These are phyloP conservation scores for Agonopterix subpropinquella DNA, from an alignment of 2,888 invertebrate genomes.

Conservation along the genomic window DNA sequence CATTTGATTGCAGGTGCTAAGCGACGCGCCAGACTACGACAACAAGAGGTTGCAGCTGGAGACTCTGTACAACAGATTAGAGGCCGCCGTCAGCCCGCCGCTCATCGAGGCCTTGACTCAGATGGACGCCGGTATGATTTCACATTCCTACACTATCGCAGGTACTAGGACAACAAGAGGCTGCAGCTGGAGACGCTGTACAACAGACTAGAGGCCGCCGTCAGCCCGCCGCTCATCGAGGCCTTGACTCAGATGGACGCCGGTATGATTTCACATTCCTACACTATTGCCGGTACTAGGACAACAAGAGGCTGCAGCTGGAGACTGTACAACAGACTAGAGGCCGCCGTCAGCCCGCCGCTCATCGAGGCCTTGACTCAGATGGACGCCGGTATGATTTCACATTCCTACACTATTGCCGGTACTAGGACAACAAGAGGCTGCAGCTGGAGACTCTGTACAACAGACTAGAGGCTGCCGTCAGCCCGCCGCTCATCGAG, in stretches of 20 bases:
- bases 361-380: constrained; percentile 89
- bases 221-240: constrained; percentile 90
- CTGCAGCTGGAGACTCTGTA: constrained; percentile 93
- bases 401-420: constrained; percentile 16
- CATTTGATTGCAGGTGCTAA: constrained; percentile 36
- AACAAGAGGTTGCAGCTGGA: constrained; percentile 87
- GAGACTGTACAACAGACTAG: constrained; percentile 80
- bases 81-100: constrained; percentile 91
- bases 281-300: constrained; percentile 24
- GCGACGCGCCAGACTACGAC: constrained; percentile 80
- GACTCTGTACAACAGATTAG: constrained; percentile 92
- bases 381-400: constrained; percentile 44
- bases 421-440: constrained; percentile 78
- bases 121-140: constrained; percentile 44
- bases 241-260: constrained; percentile 81
- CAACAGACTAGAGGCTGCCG: constrained; percentile 92
- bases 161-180: constrained; percentile 78
- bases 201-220: constrained; percentile 92
- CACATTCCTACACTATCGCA: constrained; percentile 17
- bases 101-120: constrained; percentile 89
- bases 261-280: constrained; percentile 27
- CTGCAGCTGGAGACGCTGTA: constrained; percentile 93
- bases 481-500: constrained; percentile 90
- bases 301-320: constrained; percentile 84
- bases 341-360: constrained; percentile 91